Evolutionary conservation across 1,140 invertebrate genomes (phyloP).

Genomic region (Drosophila tropicalis): DNA sequence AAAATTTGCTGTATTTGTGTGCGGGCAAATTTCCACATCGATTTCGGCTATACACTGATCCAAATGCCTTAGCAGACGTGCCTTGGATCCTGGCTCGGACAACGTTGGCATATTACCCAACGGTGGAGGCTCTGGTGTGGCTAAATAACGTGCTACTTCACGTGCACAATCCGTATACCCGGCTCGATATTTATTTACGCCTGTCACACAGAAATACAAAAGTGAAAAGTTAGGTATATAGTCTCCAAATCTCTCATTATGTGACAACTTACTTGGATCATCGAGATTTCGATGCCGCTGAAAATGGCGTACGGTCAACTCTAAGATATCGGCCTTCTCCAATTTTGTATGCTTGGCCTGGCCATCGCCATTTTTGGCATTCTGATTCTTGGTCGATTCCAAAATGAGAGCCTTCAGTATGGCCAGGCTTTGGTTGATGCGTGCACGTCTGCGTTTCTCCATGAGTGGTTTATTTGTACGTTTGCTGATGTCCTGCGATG

Average conservation of each 20-base stretch:
- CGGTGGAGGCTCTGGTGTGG: constrained; percentile 86
- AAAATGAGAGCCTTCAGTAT: constrained; percentile 93
- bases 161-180: constrained; percentile 92
- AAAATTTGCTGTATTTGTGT: constrained; percentile 55
- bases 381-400: constrained; percentile 85
- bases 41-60: constrained; percentile 89
- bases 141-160: constrained; percentile 88
- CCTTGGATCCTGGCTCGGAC: constrained; percentile 87
- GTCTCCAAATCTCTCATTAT: neutral
- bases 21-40: constrained; percentile 87
- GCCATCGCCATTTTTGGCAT: constrained; percentile 85
- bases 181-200: constrained; percentile 85
- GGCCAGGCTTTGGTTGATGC: constrained; percentile 94
- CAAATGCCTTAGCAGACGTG: constrained; percentile 88
- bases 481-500: constrained; percentile 82
- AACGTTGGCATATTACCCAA: constrained; percentile 86
- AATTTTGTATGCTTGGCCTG: constrained; percentile 90
- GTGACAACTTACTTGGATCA: constrained; percentile 84
- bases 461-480: constrained; percentile 94
- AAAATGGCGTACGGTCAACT: constrained; percentile 94
- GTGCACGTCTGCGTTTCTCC: constrained; percentile 93
- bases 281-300: constrained; percentile 88
- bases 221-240: neutral
- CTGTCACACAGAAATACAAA: constrained; percentile 72
- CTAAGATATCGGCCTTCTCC: constrained; percentile 97